Base-by-base conservation (phyloP, 2,888 invertebrate species). In the Agonopterix heracliana region DNA sequence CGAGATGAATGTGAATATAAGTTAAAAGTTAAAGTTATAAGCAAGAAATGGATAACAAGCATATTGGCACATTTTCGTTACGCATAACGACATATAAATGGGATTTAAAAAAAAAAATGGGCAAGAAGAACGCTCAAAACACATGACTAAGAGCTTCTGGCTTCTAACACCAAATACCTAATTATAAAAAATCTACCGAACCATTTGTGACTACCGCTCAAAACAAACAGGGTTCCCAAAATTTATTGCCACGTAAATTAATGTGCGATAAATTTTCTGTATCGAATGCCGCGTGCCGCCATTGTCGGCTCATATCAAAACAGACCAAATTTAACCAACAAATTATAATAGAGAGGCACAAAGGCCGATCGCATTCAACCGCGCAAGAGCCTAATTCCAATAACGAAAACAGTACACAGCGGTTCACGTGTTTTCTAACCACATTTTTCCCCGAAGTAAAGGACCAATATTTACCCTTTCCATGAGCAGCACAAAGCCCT, bases 371-470 rank as follows among this genome's bases (percentile, higher is more conserved):
- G 67, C 67, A 66, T 71, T 73, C 70, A 71, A 53, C 53, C 53
- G 67, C 66, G 63, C 62, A 74, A 63, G 60, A 70, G 63, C 63
- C 72, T 84, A 86, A 86, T 84, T 78, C 78, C 72, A 79, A 85
- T 88, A 88, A 87, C 82, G 73, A 80, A 81, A 78, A 79, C 79
- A 68, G 82, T 76, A 87, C 79, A 88, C 85, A 83, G 71, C 72
- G 80, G 74, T 69, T 61, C 63, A 60, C 71, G 69, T 78, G 74
- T 82, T 81, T 76, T 76, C 74, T 71, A 80, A 82, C 82, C 83
- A 84, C 83, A 87, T 88, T 86, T 86, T 88, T 87, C 88, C 71
- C 60, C 78, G 87, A 86, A 87, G 75, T 71, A 74, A 75, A 80
- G 71, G 74, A 69, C 74, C 72, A 87, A 88, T 87, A 87, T 88